phyloP scores from a whole-genome alignment of 2,113 vertebrate genomes.

The Gasterosteus aculeatus region DNA sequence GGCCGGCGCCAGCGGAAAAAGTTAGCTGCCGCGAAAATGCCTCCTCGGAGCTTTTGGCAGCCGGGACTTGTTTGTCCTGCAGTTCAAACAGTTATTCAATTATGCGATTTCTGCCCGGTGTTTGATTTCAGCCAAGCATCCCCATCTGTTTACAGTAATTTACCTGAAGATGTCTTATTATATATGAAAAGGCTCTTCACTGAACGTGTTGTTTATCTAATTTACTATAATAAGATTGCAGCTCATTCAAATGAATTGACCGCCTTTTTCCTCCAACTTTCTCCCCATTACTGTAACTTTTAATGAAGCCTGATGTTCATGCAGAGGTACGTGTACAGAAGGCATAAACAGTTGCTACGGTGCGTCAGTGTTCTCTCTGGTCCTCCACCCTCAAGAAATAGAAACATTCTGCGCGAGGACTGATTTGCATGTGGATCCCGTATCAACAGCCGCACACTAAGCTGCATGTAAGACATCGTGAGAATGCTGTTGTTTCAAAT shows the following conservation, averaged over 20 bases:
- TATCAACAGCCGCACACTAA: conserved; percentile 7
- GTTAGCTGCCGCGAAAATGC: conserved; percentile 6
- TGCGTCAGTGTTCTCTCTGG: neutral
- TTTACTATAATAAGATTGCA: conserved; percentile 13
- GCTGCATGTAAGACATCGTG: conserved; percentile 15
- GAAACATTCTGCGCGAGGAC: neutral
- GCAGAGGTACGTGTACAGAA: neutral
- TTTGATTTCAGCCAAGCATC: conserved; percentile 28
- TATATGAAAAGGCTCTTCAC: neutral
- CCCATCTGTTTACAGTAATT: conserved; percentile 20
- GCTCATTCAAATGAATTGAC: conserved; percentile 22
- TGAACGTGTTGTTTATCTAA: conserved; percentile 7
- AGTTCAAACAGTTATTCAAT: conserved; percentile 34
- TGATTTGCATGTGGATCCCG: conserved; percentile 3
- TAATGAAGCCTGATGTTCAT: conserved; percentile 8
- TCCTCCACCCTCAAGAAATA: neutral
- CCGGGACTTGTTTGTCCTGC: conserved; percentile 2
- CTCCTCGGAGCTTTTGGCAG: neutral
- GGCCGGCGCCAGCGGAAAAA: conserved; percentile 13
- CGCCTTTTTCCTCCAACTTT: neutral
- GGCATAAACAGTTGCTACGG: neutral
- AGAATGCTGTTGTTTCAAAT: conserved; percentile 22
- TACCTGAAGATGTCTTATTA: conserved; percentile 22
- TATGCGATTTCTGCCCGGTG: conserved; percentile 13
- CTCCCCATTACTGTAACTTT: conserved; percentile 2